Evolutionary conservation across 2,113 vertebrate genomes (phyloP), one percentile per base, ranked within the genome.

Genomic region (Hylia prasina): DNA sequence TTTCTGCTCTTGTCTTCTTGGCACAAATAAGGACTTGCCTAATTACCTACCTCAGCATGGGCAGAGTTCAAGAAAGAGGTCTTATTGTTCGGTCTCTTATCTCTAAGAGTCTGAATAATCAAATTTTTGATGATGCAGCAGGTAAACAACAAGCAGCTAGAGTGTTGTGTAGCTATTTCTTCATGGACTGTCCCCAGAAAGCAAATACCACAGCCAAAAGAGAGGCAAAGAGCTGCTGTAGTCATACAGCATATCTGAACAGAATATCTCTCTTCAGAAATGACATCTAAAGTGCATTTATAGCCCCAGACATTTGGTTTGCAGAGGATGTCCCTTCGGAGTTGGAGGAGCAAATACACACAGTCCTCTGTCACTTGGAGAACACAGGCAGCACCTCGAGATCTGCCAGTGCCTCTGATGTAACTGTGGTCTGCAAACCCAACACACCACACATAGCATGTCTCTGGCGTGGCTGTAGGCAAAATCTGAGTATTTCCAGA

Each of bases 1-100:
- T 57, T 76, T 86, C 79, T 85, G 39, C 40, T 90, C 70, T 80
- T 83, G 47, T 84, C 89, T 96, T 94, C 90, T 75, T 71, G 88
- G 69, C 61, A 2, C 48, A 93, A 90, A 78, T 78, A 54, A 77
- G 66, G 75, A 88, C 71, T 92, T 94, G 57, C 35, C n/a, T 93
- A 93, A 83, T 94, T 92, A 93, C 45, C 58, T 82, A 75, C 57
- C 93, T 93, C 87, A 84, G 80, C 83, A 63, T 51, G 28, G 44
- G 54, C 54, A 95, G 66, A 73, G 48, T 76, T 89, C 72, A 61
- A 87, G 58, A 75, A 39, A 64, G 48, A 40, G 19, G 27, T 88
- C 71, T 94, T 87, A 73, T 94, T 76, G 35, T 54, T 91, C 15
- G 7, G 35, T 65, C 51, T 84, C 72, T 89, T 85, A 44, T 39